Evolutionary conservation across 2,113 vertebrate species (phyloP).

Genomic region (Poeciliopsis turrubarensis): DNA sequence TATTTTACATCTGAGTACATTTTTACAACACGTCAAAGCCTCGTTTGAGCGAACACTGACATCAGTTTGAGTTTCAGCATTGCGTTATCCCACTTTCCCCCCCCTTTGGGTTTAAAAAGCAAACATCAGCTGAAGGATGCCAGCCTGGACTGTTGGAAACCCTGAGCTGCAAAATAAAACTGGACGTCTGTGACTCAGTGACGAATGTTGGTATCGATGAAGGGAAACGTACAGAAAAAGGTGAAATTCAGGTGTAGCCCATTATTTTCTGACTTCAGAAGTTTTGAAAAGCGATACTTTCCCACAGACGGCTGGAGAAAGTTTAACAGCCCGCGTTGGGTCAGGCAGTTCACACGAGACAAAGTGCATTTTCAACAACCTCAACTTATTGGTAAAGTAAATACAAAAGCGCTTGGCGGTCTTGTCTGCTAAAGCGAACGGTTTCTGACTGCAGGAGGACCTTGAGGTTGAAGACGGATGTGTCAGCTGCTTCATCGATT

Average conservation of each 20-base stretch:
- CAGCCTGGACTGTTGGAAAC: not conserved
- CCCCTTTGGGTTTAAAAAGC: not conserved
- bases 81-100: conserved; percentile 1
- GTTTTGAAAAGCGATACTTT: not conserved
- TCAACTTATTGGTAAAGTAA: not conserved
- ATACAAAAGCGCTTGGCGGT: not conserved
- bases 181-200: not conserved
- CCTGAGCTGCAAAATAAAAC: not conserved
- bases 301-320: not conserved
- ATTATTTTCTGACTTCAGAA: not conserved
- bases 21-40: conserved; percentile 28
- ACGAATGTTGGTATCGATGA: not conserved
- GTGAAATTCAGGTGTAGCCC: not conserved
- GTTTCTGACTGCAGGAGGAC: not conserved
- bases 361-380: not conserved
- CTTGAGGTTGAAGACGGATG: not conserved
- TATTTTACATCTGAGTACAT: conserved; percentile 13
- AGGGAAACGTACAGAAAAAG: not conserved
- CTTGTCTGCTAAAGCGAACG: not conserved
- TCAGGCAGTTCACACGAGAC: not conserved
- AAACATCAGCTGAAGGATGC: not conserved
- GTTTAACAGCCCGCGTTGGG: not conserved
- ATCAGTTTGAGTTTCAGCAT: conserved; percentile 8
- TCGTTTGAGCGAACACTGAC: conserved; percentile 19
- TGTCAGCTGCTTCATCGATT: not conserved